Conservation (phyloP, 1,140 invertebrate species). For the Grapholita molesta region DNA sequence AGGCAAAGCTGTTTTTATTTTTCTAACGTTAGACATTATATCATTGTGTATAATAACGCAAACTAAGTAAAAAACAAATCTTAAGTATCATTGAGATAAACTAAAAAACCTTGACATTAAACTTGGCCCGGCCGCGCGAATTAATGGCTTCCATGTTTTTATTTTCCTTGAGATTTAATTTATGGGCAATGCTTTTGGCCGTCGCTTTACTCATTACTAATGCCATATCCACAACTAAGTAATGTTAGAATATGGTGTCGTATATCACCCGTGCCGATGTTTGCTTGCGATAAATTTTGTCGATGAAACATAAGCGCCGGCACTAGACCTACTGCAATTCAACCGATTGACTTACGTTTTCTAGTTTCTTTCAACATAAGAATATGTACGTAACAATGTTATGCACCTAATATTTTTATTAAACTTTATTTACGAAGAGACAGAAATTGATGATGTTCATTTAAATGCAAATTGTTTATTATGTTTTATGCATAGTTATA, state of each 20-base stretch:
- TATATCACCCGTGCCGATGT: slow-evolving; percentile 68
- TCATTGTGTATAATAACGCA: slow-evolving; percentile 59
- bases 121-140: slow-evolving; percentile 74
- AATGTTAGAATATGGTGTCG: slow-evolving; percentile 71
- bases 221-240: slow-evolving; percentile 60
- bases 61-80: slow-evolving; percentile 69
- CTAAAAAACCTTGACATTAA: slow-evolving; percentile 76
- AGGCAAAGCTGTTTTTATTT: not conserved
- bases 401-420: not conserved
- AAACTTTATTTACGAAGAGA: not conserved
- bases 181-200: slow-evolving; percentile 65
- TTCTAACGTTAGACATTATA: slow-evolving; percentile 41
- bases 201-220: slow-evolving; percentile 71
- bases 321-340: not conserved
- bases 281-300: slow-evolving; percentile 62
- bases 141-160: slow-evolving; percentile 77
- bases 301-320: slow-evolving; percentile 46
- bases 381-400: not conserved
- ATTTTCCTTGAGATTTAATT: slow-evolving; percentile 78
- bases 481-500: not conserved
- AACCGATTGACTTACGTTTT: not conserved
- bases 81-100: slow-evolving; percentile 74
- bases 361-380: not conserved
- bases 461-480: slow-evolving; percentile 1
- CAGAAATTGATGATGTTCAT: not conserved